These are phyloP conservation scores for Pelodiscus sinensis DNA, from an alignment of 2,113 vertebrate genomes.

Conservation along the genomic window DNA sequence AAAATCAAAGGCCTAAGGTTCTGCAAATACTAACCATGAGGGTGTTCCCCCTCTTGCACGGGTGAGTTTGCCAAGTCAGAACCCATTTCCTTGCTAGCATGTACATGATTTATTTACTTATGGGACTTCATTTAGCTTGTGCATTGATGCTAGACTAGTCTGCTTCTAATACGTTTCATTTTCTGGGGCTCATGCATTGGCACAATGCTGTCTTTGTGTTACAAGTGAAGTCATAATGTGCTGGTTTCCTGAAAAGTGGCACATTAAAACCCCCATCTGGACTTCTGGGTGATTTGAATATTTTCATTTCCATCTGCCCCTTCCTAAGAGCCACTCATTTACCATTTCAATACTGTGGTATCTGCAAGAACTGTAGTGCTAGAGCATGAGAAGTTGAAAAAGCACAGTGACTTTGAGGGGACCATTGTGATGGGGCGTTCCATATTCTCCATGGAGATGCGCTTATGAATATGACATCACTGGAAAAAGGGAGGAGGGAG, in stretches of 20 bases:
- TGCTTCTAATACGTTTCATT: constrained; percentile 28
- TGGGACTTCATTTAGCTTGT: background rate
- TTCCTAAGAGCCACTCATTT: constrained; percentile 23
- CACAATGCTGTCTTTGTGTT: constrained; percentile 30
- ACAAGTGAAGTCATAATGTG: background rate
- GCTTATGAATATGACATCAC: no score
- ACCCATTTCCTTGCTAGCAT: background rate
- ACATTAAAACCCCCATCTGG: constrained; percentile 54
- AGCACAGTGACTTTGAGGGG: background rate
- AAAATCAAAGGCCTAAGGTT: background rate
- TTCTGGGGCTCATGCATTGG: constrained; percentile 5
- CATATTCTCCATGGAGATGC: no score
- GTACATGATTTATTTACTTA: background rate
- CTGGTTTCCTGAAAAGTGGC: constrained; percentile 28
- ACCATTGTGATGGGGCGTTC: no score
- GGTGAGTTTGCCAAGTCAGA: background rate
- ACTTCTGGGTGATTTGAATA: constrained; percentile 53
- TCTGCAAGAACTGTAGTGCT: background rate
- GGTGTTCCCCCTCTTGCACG: background rate
- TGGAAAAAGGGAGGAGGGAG: no score
- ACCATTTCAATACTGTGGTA: constrained; percentile 2
- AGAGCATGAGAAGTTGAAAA: background rate
- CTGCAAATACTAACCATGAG: background rate
- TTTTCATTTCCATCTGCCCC: constrained; percentile 48
- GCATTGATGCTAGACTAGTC: background rate